A percentile compares a stretch with the other conserved stretches of the same genome.
Conservation (phyloP, 2,797 vertebrate genomes). For the Sebastes jordani region DNA sequence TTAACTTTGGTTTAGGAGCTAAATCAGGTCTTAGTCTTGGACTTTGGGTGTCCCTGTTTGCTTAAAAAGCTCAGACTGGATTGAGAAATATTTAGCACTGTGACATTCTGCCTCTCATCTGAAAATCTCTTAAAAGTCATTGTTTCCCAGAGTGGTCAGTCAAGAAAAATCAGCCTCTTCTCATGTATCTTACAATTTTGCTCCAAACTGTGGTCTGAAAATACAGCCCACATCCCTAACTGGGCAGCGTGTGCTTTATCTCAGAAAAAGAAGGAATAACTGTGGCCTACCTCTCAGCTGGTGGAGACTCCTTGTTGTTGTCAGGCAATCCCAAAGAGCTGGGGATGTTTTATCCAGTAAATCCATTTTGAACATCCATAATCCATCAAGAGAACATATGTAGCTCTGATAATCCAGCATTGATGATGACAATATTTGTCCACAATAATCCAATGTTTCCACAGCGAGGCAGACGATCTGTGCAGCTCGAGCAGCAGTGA, state of each 20-base stretch:
- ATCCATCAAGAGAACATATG: neutral
- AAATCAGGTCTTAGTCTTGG: neutral
- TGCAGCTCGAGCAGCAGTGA: conserved; percentile 12
- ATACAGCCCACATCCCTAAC: neutral
- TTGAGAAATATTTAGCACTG: neutral
- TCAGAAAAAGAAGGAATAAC: neutral
- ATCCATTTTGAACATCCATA: conserved; percentile 30
- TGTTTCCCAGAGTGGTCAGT: neutral
- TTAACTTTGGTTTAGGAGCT: neutral
- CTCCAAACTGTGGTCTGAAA: neutral
- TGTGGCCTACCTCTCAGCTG: conserved; percentile 52
- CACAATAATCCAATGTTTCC: conserved; percentile 10
- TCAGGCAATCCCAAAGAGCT: neutral
- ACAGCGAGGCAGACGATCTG: neutral
- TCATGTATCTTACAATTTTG: neutral
- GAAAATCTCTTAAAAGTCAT: neutral
- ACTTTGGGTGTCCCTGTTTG: neutral
- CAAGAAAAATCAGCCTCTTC: neutral
- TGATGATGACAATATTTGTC: neutral
- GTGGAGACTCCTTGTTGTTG: neutral
- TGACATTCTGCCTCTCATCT: neutral
- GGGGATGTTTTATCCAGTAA: neutral
- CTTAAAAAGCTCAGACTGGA: neutral
- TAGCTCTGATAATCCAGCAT: conserved; percentile 11
- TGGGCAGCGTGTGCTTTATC: neutral